Evolutionary conservation across 2,797 vertebrate species (phyloP), one percentile per base, ranked within the genome.

Genomic region (Australoheros facetus): DNA sequence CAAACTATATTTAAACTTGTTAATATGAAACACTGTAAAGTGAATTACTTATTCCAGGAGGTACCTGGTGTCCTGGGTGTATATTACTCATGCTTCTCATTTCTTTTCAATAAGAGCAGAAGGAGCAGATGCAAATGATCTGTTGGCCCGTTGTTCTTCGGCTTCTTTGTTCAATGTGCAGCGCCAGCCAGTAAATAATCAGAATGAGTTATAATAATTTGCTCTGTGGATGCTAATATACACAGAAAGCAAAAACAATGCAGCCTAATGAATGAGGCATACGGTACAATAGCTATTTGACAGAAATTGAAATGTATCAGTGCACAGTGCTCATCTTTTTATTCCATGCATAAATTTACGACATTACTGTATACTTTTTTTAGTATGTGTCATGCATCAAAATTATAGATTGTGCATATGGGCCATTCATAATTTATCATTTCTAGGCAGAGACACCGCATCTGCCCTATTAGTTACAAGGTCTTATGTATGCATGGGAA

Each of bases 21-120:
- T 87, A 78, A 81, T 89, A 64, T 83, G 62, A 87, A 84, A 80
- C 51, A 16, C 56, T 37, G 76, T 56, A 73, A 87, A 77, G 57
- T 60, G 21, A 84, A 79, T 78, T 80, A 71, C 42, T 79, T 80
- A 83, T 88, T 85, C 82, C 58, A 60, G 70, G 66, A 81, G 81
- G 69, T 70, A 45, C 54, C 54, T 56, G 59, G 66, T 23, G 71
- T 82, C 75, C 71, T 80, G 71, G 58, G 76, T 85, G 71, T 56
- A 77, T 80, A 80, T 80, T 76, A 82, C 62, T 81, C 57, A 71
- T 60, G 77, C 59, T 80, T 78, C 84, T 86, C 64, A 70, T 81
- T 85, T 77, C 79, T 86, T 88, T 91, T 88, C 84, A 89, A 88
- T 86, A 87, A 89, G 56, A 76, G 64, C 19, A 74, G 73, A 70